Conservation (phyloP, 2,797 vertebrate species). For the Clarias pachynema region DNA sequence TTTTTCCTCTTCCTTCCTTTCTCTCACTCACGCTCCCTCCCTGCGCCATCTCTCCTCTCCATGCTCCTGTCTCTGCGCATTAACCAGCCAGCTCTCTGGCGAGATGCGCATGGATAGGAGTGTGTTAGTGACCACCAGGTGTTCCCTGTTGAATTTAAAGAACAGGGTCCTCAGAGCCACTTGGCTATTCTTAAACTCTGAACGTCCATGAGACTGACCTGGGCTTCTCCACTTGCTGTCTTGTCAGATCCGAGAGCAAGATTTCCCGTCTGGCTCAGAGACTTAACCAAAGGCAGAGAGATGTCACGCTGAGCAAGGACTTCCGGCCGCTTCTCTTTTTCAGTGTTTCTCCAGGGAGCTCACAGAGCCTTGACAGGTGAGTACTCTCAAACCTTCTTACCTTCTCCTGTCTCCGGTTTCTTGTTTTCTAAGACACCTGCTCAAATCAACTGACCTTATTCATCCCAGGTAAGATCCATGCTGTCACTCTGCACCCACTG, state of each 20-base stretch:
- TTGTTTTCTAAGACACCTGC: slow-evolving; percentile 4
- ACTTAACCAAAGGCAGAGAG: slow-evolving; percentile 79
- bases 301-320: slow-evolving; percentile 84
- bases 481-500: slow-evolving; percentile 19
- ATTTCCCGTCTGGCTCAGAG: slow-evolving; percentile 78
- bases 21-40: slow-evolving; percentile 38
- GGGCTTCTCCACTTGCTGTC: slow-evolving; percentile 38
- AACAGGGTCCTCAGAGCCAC: slow-evolving; percentile 20
- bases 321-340: slow-evolving; percentile 76
- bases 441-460: slow-evolving; percentile 20
- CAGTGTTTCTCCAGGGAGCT: slow-evolving; percentile 71
- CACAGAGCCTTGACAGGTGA: slow-evolving; percentile 84
- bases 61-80: slow-evolving; percentile 48
- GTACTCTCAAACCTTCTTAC: slow-evolving; percentile 46
- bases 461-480: background rate
- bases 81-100: slow-evolving; percentile 52
- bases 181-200: slow-evolving; percentile 34
- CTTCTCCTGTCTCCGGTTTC: background rate
- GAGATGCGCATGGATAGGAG: slow-evolving; percentile 58
- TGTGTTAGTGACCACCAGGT: slow-evolving; percentile 53
- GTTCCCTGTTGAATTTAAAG: slow-evolving; percentile 45
- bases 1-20: slow-evolving; percentile 29
- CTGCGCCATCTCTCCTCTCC: slow-evolving; percentile 43
- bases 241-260: slow-evolving; percentile 71
- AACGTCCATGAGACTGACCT: slow-evolving; percentile 34